phyloP scores from a whole-genome alignment of 92 coral and sea anemone genomes.

The Porites cylindrica region DNA sequence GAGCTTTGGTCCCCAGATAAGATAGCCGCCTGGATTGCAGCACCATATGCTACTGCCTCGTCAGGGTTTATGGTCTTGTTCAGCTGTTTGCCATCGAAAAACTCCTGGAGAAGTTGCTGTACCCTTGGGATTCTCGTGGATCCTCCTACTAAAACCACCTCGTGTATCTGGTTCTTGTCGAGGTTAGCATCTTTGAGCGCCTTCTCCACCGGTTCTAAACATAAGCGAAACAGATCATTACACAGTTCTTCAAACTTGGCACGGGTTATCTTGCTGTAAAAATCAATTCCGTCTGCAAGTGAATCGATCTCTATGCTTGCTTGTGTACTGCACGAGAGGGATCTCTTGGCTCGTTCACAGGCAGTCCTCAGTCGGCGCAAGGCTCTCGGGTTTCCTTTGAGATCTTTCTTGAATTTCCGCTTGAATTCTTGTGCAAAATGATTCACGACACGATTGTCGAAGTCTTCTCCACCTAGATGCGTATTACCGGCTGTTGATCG shows the following conservation, averaged over 20 bases:
- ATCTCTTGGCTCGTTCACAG: constrained; percentile 87
- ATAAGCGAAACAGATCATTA: constrained; percentile 79
- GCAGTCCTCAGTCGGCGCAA: constrained; percentile 79
- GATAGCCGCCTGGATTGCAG: constrained; percentile 85
- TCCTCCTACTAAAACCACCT: constrained; percentile 85
- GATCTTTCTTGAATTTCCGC: constrained; percentile 76
- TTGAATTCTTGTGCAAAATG: constrained; percentile 74
- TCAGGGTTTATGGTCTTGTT: constrained; percentile 90
- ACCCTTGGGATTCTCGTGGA: constrained; percentile 86
- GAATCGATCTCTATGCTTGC: constrained; percentile 76
- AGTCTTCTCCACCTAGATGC: constrained; percentile 91
- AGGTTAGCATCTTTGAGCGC: constrained; percentile 70
- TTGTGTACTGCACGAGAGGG: constrained; percentile 70
- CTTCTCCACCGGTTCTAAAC: constrained; percentile 76
- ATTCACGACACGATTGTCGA: constrained; percentile 80
- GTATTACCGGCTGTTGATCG: constrained; percentile 85
- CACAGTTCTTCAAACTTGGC: constrained; percentile 85
- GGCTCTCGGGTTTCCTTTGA: constrained; percentile 60
- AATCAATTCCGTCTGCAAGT: constrained; percentile 80
- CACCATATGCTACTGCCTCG: constrained; percentile 88
- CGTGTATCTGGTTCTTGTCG: constrained; percentile 65
- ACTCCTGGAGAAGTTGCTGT: constrained; percentile 58
- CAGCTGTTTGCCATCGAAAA: constrained; percentile 67
- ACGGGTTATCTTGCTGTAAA: constrained; percentile 76
- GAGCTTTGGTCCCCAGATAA: constrained; percentile 77